Evolutionary conservation across 2,113 vertebrate genomes (phyloP), one percentile per base, ranked within the genome.

Genomic region (Pseudolaguvia tuberculata): DNA sequence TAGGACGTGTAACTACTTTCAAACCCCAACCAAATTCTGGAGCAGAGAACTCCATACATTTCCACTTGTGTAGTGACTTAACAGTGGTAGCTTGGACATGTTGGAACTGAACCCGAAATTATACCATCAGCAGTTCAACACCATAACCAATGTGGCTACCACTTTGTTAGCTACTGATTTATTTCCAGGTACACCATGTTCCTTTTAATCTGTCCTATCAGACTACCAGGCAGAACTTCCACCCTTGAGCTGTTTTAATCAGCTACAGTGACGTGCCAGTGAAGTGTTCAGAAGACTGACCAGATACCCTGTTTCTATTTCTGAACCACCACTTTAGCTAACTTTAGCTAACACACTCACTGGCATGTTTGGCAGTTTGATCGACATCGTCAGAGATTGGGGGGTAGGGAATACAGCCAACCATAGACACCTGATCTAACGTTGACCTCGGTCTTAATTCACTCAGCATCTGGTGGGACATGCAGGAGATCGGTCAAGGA

Each of bases 251-350:
- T 5, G 10, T 56, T 59, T n/a, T 48, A 56, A 75, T 67, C 50
- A 75, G 73, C 25, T 52, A 6, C 23, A 65, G 11, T 59, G 56
- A 59, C 70, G n/a, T 47, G 31, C 35, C 58, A 14, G 25, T 18
- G 42, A 75, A 27, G 20, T 68, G 73, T 35, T 42, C 55, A n/a
- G 20, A 75, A 58, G 42, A 58, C 63, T 31, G 63, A 68, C 50
- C 73, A 75, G 63, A 75, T 48, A 75, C 39, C 25, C 42, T 23
- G 39, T 31, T 67, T 68, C 73, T 75, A 75, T 68, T 68, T 75
- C 27, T 55, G 63, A 51, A 67, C 39, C 61, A 3, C 53, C 52
- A 29, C 70, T 50, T 57, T 3, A 50, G 51, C 51, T 56, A 53
- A 55, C 56, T 70, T 70, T n/a, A n/a, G n/a, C n/a, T n/a, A n/a